A percentile compares a stretch with the other conserved stretches of the same genome.
These are phyloP conservation scores for Trachemys scripta DNA, from an alignment of 2,113 vertebrate species.

Conservation along the genomic window DNA sequence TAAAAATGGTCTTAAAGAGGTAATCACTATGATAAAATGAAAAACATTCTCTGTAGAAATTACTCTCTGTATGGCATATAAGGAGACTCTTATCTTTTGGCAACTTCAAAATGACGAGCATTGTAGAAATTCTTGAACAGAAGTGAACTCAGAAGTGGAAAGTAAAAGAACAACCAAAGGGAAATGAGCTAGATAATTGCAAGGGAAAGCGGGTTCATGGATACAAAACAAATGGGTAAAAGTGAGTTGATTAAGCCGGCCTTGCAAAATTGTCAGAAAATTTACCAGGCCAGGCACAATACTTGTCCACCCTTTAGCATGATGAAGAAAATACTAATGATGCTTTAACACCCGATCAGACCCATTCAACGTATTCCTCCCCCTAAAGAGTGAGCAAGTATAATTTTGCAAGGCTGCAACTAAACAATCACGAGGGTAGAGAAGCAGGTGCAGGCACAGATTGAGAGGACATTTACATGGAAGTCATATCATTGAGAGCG, in stretches of 20 bases:
- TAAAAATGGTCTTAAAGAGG: neutral
- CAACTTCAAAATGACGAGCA: neutral
- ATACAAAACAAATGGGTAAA: conserved; percentile 16
- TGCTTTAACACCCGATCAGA: conserved; percentile 48
- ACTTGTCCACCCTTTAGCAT: conserved; percentile 57
- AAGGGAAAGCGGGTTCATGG: neutral
- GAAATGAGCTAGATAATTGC: neutral
- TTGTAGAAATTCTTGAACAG: conserved; percentile 22
- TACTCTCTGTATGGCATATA: accelerated
- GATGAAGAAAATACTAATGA: conserved; percentile 63
- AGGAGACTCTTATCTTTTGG: neutral
- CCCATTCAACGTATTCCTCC: conserved; percentile 26
- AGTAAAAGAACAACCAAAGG: neutral
- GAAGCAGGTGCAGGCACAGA: conserved; percentile 66
- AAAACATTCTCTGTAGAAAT: neutral
- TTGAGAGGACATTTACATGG: conserved; percentile 92
- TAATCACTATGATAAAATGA: neutral
- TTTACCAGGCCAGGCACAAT: conserved; percentile 60
- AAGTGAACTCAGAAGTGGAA: conserved; percentile 46
- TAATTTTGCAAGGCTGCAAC: conserved; percentile 28
- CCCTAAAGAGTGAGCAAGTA: conserved; percentile 19
- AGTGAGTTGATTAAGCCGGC: neutral
- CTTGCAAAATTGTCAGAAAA: conserved; percentile 68
- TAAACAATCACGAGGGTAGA: conserved; percentile 45
- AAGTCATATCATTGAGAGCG: conserved; percentile 99